These are phyloP conservation scores for Pterophyllum scalare DNA, from an alignment of 2,113 vertebrate genomes.

Conservation along the genomic window DNA sequence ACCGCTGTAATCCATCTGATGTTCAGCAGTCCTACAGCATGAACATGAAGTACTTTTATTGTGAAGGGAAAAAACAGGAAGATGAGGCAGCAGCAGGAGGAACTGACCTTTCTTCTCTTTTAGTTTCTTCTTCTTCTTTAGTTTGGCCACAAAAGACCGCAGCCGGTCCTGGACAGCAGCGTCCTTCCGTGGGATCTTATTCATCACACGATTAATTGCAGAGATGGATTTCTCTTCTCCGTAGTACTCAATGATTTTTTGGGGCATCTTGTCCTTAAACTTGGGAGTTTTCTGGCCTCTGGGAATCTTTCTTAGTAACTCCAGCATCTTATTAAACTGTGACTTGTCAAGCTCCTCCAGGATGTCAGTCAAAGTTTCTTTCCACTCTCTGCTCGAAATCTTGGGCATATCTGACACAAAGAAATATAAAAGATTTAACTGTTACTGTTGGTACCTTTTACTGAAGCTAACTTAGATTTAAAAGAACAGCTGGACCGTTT, in stretches of 20 bases:
- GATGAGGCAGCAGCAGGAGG: too few species aligned
- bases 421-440: too few species aligned
- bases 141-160: not conserved
- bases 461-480: too few species aligned
- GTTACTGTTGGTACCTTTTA: too few species aligned
- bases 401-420: not conserved
- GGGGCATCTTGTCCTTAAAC: not conserved
- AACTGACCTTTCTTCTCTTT: not conserved
- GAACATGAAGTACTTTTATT: too few species aligned
- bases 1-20: too few species aligned
- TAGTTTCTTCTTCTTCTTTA: not conserved
- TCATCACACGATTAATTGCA: accelerated
- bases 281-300: accelerated
- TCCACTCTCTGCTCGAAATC: not conserved
- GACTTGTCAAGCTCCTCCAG: accelerated
- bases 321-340: not conserved
- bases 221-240: not conserved
- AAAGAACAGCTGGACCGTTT: too few species aligned
- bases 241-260: not conserved
- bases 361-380: not conserved
- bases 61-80: too few species aligned
- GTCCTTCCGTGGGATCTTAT: not conserved
- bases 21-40: too few species aligned
- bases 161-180: not conserved
- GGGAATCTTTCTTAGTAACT: too few species aligned